These are phyloP conservation scores for Ophiodon elongatus DNA, from an alignment of 2,113 vertebrate genomes.

Conservation along the genomic window DNA sequence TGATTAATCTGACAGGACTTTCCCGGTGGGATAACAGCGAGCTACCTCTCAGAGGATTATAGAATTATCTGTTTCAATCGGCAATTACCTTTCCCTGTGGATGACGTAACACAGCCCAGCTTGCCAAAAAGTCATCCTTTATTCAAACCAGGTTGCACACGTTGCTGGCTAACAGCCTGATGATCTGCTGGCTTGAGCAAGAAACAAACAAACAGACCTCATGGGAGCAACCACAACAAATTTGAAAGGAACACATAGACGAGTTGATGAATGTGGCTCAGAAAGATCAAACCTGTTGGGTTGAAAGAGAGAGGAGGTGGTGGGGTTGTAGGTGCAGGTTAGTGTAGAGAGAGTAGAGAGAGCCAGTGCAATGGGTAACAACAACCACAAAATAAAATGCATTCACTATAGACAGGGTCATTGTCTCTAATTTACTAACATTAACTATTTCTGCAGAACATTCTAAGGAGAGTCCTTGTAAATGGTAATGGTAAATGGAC, in stretches of 20 bases:
- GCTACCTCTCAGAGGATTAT: slow-evolving; percentile 64
- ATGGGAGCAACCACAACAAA: slow-evolving; percentile 3
- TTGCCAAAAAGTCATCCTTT: slow-evolving; percentile 49
- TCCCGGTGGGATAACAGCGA: slow-evolving; percentile 43
- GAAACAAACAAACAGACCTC: slow-evolving; percentile 55
- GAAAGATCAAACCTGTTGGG: slow-evolving; percentile 16
- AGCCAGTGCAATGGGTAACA: neutral
- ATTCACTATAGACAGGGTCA: slow-evolving; percentile 8
- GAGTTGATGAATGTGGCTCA: slow-evolving; percentile 41
- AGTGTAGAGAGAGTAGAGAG: neutral
- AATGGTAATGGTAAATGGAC: too few relatives aligned
- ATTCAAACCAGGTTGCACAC: slow-evolving; percentile 55
- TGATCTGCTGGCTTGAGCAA: slow-evolving; percentile 48
- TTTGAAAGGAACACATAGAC: slow-evolving; percentile 8
- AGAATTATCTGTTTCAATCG: slow-evolving; percentile 64
- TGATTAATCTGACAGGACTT: slow-evolving; percentile 68
- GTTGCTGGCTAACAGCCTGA: slow-evolving; percentile 47
- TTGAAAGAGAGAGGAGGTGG: neutral
- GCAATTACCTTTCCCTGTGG: slow-evolving; percentile 66
- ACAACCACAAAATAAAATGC: slow-evolving; percentile 21
- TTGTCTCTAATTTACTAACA: slow-evolving; percentile 32
- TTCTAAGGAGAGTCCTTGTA: too few relatives aligned
- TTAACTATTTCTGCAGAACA: slow-evolving; percentile 18
- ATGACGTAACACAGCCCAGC: slow-evolving; percentile 20
- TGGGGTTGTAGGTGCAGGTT: neutral